Base-by-base conservation (phyloP, 2,797 vertebrate species). In the Artibeus lituratus region DNA sequence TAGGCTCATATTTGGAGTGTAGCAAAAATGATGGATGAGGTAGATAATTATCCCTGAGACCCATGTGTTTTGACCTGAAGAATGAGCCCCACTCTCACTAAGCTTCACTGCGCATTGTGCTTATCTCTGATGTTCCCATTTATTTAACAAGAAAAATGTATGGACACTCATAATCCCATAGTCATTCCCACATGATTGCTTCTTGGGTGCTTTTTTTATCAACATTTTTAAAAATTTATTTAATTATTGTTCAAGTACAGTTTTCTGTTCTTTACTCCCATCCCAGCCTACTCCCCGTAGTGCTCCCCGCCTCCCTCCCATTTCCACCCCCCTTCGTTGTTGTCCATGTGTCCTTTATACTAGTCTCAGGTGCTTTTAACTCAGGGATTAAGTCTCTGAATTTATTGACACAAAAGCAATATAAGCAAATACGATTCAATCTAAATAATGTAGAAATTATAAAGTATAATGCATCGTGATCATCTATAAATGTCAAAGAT, bases 381-480 rank as follows among this genome's bases (percentile, higher is more conserved):
- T 88, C 95, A 87, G 14, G 67, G 35, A 95, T 97, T 97, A 96
- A 69, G 90, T 91, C 84, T 97, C 91, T 94, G 3, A 90, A 89
- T 97, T 96, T 97, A 97, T 96, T 67, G 95, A 97, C 53, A 72
- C 94, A 95, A 97, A 96, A 94, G 92, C 42, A 96, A 91, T 95
- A 92, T 90, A 97, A 97, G 81, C 86, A 92, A 91, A 85, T 97
- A 87, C 95, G 55, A 95, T 59, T 97, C 44, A 96, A 97, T 97
- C 5, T 18, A 94, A 70, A 57, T 85, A 92, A 80, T 59, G 10
- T 32, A 83, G 42, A 87, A 95, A 91, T 95, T 76, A 90, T 78
- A 77, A 69, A 92, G 82, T 92, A 24, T 77, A 73, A 88, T 72
- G 14, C 0, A 82, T 26, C 14, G 57, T 24, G 10, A 35, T 84